These are phyloP conservation scores for Julus scandinavius DNA, from an alignment of 2,888 invertebrate genomes.

Conservation along the genomic window DNA sequence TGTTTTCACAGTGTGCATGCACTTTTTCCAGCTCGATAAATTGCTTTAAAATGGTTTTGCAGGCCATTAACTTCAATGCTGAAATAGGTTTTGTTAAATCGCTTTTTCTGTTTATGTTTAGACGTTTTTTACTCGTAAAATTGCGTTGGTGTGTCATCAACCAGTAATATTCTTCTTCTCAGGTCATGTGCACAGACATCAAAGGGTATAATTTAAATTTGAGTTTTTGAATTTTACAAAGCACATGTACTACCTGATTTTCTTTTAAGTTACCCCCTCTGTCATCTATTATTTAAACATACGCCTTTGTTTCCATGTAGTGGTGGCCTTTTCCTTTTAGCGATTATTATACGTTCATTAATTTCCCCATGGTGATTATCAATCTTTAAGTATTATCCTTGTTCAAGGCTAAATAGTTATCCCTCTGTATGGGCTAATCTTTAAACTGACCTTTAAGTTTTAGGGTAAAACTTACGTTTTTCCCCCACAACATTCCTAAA, in stretches of 20 bases:
- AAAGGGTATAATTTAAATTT: not conserved
- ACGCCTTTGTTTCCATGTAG: not conserved
- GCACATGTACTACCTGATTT: constrained; percentile 10
- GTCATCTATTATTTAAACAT: not conserved
- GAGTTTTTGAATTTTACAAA: not conserved
- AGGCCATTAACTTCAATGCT: not conserved
- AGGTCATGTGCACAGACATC: not conserved
- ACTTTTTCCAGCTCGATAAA: too few relatives aligned
- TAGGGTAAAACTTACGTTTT: not conserved
- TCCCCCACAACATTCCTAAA: not conserved
- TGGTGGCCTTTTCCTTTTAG: not conserved
- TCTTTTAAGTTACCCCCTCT: not conserved
- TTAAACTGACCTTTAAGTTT: not conserved
- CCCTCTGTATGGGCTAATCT: not conserved
- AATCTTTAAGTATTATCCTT: not conserved
- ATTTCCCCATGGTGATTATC: not conserved
- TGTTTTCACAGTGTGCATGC: too few relatives aligned
- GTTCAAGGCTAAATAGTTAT: not conserved
- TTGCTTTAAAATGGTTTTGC: not conserved
- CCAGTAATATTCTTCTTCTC: not conserved
- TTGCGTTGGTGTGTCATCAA: not conserved
- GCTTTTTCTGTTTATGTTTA: not conserved
- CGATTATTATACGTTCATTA: not conserved
- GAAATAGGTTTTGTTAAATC: not conserved
- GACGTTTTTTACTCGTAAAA: not conserved